Conservation (phyloP, 1,140 invertebrate genomes). For the Zaprionus ghesquierei region DNA sequence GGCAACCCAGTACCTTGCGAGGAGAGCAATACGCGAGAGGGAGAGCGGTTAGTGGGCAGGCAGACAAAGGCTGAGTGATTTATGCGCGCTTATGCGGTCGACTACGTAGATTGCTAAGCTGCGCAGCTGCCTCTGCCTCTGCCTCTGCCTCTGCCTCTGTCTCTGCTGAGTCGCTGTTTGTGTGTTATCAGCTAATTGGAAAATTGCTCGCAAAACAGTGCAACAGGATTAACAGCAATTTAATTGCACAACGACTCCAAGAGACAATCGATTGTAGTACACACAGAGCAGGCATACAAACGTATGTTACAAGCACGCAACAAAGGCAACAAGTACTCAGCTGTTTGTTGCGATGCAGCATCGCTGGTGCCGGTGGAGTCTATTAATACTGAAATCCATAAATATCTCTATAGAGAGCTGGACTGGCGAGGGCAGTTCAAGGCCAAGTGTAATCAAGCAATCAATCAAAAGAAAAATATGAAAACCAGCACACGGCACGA, state of each 20-base stretch:
- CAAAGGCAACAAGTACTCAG: not conserved
- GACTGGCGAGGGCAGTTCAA: slow-evolving; percentile 52
- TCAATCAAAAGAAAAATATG: slow-evolving; percentile 57
- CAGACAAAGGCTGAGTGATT: slow-evolving; percentile 48
- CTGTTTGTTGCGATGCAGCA: not conserved
- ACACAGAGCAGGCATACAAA: not conserved
- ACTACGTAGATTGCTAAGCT: not conserved
- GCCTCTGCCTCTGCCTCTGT: too few species aligned
- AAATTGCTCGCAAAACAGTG: slow-evolving; percentile 40
- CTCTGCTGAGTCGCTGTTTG: not conserved
- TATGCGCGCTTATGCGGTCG: slow-evolving; percentile 23
- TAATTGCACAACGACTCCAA: slow-evolving; percentile 33
- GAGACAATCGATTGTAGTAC: too few species aligned
- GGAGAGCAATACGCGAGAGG: not conserved
- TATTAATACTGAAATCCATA: slow-evolving; percentile 35
- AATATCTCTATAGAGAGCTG: not conserved
- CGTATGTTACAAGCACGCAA: slow-evolving; percentile 5
- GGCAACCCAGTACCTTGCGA: too few species aligned
- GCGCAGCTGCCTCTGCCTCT: too few species aligned
- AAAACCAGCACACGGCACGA: slow-evolving; percentile 11
- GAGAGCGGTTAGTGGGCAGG: not conserved
- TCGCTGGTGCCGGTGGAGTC: not conserved
- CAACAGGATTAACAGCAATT: slow-evolving; percentile 45
- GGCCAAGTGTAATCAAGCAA: slow-evolving; percentile 65
- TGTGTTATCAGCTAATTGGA: slow-evolving; percentile 50